These are phyloP conservation scores for Rhinoderma darwinii DNA, from an alignment of 2,113 vertebrate genomes.

Conservation along the genomic window DNA sequence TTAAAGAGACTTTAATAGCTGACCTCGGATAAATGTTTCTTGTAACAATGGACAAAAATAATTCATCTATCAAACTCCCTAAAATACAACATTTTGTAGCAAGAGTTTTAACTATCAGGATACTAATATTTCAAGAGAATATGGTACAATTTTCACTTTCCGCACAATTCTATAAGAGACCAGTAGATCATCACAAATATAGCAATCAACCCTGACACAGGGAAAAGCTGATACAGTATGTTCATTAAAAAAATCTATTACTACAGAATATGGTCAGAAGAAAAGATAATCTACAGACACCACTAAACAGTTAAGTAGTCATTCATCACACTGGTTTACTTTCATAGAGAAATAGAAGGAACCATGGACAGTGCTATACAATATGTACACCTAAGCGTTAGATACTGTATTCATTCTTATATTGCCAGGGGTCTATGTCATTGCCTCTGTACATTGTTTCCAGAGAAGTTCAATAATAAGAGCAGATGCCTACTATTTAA, in stretches of 20 bases:
- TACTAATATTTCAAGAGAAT: constrained; percentile 14
- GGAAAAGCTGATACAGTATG: background rate
- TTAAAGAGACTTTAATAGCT: background rate
- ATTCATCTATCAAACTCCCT: background rate
- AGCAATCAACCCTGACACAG: constrained; percentile 37
- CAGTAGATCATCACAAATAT: constrained; percentile 10
- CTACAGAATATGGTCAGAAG: constrained; percentile 13
- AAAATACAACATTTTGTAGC: constrained; percentile 1
- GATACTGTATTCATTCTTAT: background rate
- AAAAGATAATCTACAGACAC: constrained; percentile 31
- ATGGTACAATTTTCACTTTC: background rate
- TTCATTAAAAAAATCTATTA: constrained; percentile 37
- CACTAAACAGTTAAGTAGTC: constrained; percentile 27
- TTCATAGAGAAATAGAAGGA: background rate
- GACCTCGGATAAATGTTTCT: background rate
- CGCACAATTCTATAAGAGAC: background rate
- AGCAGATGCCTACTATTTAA: too few relatives aligned
- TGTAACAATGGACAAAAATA: background rate
- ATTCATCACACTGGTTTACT: background rate
- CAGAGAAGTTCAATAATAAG: too few relatives aligned
- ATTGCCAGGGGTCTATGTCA: background rate
- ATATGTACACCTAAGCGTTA: background rate
- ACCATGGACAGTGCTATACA: background rate
- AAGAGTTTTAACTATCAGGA: background rate
- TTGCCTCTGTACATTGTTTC: background rate